Conservation (phyloP, 2,888 invertebrate genomes). For the Lithophane ornitopus region DNA sequence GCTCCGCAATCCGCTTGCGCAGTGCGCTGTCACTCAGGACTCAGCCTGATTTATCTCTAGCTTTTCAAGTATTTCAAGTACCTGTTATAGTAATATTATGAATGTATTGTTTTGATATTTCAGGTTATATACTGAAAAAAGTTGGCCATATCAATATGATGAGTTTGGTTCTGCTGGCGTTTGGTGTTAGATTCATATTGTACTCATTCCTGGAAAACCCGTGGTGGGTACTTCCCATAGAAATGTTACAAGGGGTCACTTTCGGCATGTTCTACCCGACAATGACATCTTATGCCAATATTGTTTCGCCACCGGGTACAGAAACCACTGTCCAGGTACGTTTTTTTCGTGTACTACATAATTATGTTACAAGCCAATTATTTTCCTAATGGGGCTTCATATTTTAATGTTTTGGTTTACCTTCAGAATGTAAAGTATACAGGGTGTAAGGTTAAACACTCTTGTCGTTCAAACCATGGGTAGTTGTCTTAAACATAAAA, state of each 20-base stretch:
- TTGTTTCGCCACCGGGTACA: slow-evolving; percentile 95
- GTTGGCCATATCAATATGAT: slow-evolving; percentile 96
- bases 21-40: too few species aligned
- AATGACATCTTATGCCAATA: slow-evolving; percentile 96
- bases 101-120: slow-evolving; percentile 60
- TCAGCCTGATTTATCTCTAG: too few species aligned
- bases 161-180: slow-evolving; percentile 95
- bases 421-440: too few species aligned
- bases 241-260: slow-evolving; percentile 96
- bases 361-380: background rate
- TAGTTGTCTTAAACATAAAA: too few species aligned
- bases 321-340: slow-evolving; percentile 96
- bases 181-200: slow-evolving; percentile 94
- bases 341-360: background rate
- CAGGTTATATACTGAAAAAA: slow-evolving; percentile 93
- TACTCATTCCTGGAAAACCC: slow-evolving; percentile 95
- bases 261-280: slow-evolving; percentile 97
- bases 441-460: too few species aligned
- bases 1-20: too few species aligned
- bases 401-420: background rate
- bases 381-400: background rate
- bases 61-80: too few species aligned
- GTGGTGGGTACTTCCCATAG: slow-evolving; percentile 96
- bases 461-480: too few species aligned
- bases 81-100: background rate